Base-by-base conservation (phyloP, 2,888 invertebrate species). In the Leptinotarsa rubiginosa region DNA sequence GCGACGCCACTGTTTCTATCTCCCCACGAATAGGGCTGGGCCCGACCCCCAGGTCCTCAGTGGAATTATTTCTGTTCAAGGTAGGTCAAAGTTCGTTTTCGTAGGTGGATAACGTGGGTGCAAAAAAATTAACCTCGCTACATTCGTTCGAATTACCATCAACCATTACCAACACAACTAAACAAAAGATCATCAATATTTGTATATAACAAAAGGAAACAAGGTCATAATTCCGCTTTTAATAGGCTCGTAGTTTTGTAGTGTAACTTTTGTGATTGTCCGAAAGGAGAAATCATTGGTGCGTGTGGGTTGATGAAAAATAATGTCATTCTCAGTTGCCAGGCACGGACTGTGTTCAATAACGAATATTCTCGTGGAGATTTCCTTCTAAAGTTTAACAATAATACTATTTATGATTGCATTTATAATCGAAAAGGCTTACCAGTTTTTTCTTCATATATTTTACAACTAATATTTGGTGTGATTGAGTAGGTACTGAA, bases 101-200 rank as follows among this genome's bases (percentile, higher is more conserved):
- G 76, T 76, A 65, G 76, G 76, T 59, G 73, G 73, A 76, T 50
- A 7, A 69, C 47, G 76, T 76, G 71, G 73, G 76, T 68, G 71
- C 47, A 65, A 74, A 75, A 74, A 75, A 75, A 25, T 70, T 41
- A 68, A 68, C 31, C 71, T 70, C 22, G 71, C 69, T 71, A 31
- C 59, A 62, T 62, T 62, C 69, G 69, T 68, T 49, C 49, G 47
- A 69, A 12, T 56, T 69, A 69, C 59, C 47, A 67, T 66, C 50
- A 66, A 22, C 66, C 47, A 67, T 68, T 68, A 52, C 25, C n/a
- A 22, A 52, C 52, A 16, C 52, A 54, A 54, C 31, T 18, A 68
- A 68, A 52, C 68, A 68, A 68, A 68, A 68, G 54, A 54, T 62
- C 62, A 62, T 62, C 62, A 62, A 62, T 62, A 62, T 41, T n/a